Base-by-base conservation (phyloP, 2,113 vertebrate genomes). In the Psephotus haematonotus region DNA sequence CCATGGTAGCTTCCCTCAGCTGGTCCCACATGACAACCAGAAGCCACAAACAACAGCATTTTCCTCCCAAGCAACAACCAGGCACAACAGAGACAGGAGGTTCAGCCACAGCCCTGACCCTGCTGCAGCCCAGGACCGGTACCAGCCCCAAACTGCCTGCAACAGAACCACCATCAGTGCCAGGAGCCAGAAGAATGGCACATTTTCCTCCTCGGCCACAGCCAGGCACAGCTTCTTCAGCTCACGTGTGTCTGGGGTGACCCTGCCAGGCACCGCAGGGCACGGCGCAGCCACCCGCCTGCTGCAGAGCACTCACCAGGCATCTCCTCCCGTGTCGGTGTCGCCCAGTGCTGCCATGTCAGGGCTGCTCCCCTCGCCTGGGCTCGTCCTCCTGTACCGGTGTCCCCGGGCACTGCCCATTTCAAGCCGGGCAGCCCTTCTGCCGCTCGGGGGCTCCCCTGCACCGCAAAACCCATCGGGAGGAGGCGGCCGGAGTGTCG, bases 151-250 rank as follows among this genome's bases (percentile, higher is more conserved):
- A 23, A 16, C 2, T 1, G 3, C 20, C 22, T 41, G 0, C 28
- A 29, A 6, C 37, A 22, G 22, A 17, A 13, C 11, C 23, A 1
- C 27, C 24, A 41, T 12, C 43, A 10, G 43, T 5, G 15, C 17
- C 67, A 13, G 33, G 2, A 53, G 12, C 49, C 25, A 3, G 19
- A 27, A 4, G 10, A 17, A 6, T 1, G 3, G 29, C 5, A 0
- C 2, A 0, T 35, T 23, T 9, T 43, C 29, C 62, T 27, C 24
- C 39, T 59, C 23, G 8, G 2, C 20, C 17, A 5, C 3, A 33
- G 57, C 50, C 67, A 3, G 10, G 35, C 31, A 28, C 2, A 1
- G 2, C 63, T 29, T 10, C 47, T 55, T 29, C 43, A 22, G 63
- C 19, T n/a, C 28, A 10, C 0, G 1, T 3, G 11, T 5, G 1